Evolutionary conservation across 1,140 invertebrate species (phyloP), one percentile per base, ranked within the genome.

Genomic region (Microplitis mediator): DNA sequence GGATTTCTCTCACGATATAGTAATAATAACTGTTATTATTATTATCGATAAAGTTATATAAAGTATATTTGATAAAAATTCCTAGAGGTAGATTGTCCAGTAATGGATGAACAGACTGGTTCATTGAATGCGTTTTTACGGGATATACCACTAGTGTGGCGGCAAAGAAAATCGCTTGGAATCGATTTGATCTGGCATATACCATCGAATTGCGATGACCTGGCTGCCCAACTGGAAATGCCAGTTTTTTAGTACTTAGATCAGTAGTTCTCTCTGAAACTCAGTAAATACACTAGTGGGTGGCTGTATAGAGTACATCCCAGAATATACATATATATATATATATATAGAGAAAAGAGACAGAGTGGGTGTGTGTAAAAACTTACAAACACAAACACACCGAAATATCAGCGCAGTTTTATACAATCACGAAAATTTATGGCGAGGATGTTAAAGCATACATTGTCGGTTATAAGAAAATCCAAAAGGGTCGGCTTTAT

Each of bases 111-210:
- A 36, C 65, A 52, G 36, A 14, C 31, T 69, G 35, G 8, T 63
- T 58, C 35, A 67, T 67, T 50, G 23, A 56, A 36, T 45, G 11
- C 23, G 13, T 72, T 72, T 67, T 67, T 67, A 60, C 45, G 16
- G 39, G 63, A 36, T 45, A 23, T 32, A 23, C 32, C 32, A 69
- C 39, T 34, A 45, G 11, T 58, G 58, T 36, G 36, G 60, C 62
- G 36, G 31, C 64, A 62, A 32, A 36, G 64, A 54, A 72, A 72
- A 72, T 72, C 71, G 71, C 54, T 65, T 45, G 71, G 64, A 72
- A 72, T 72, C 71, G 64, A 72, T 72, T 72, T 58, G 56, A 72
- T 67, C 64, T 72, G 64, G 71, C 51, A 36, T 36, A 23, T 51
- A 45, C 4, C 35, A 71, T 65, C 71, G 63, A 23, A 50, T 67